Evolutionary conservation across 2,113 vertebrate species (phyloP).

Genomic region (Chaenogobius annularis): DNA sequence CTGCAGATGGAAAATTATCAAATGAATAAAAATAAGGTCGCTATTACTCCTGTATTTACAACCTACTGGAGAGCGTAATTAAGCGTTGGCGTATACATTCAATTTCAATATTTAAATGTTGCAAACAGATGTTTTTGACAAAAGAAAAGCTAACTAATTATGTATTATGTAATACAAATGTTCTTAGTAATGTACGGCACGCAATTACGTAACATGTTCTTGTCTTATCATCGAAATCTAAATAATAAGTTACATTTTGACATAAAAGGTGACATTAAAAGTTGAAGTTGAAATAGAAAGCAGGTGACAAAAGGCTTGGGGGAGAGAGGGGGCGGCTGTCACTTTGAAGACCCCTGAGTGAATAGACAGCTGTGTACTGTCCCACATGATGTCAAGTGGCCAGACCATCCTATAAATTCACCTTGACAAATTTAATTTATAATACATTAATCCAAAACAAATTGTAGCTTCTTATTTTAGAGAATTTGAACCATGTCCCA

Average conservation of each 20-base stretch:
- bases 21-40: slow-evolving; percentile 8
- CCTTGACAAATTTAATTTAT: not conserved
- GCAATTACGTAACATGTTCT: no score
- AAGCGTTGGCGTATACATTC: not conserved
- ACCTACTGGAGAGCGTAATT: not conserved
- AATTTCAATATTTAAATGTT: not conserved
- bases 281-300: slow-evolving; percentile 19
- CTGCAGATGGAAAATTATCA: slow-evolving; percentile 12
- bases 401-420: not conserved
- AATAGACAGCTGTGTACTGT: slow-evolving; percentile 50
- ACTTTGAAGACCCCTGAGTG: slow-evolving; percentile 52
- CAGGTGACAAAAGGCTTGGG: slow-evolving; percentile 22
- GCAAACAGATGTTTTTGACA: not conserved
- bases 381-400: slow-evolving; percentile 1
- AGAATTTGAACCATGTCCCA: not conserved
- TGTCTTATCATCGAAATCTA: no score
- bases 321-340: slow-evolving; percentile 38
- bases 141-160: no score
- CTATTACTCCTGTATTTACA: not conserved
- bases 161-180: not conserved
- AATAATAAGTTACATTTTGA: not conserved
- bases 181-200: not conserved
- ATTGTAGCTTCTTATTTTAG: not conserved
- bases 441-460: not conserved
- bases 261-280: not conserved